These are phyloP conservation scores for Sebastes jordani DNA, from an alignment of 2,797 vertebrate species.

Conservation along the genomic window DNA sequence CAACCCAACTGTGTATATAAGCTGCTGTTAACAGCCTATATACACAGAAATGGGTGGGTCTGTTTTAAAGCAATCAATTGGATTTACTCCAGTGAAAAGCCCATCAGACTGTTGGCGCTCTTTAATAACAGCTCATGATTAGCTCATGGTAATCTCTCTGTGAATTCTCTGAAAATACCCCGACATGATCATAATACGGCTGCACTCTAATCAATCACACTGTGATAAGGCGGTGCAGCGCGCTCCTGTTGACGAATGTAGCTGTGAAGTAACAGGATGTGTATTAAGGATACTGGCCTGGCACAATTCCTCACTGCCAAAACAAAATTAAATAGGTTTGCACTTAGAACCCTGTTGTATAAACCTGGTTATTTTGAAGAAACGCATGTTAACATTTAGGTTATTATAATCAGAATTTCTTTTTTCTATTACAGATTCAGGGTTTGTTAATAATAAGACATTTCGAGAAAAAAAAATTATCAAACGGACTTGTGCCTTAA, in stretches of 20 bases:
- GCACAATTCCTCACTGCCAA: neutral
- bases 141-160: conserved; percentile 31
- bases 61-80: conserved; percentile 45
- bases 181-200: neutral
- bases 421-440: neutral
- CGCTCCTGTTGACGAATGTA: conserved; percentile 10
- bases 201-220: neutral
- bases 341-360: neutral
- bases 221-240: neutral
- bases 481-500: neutral
- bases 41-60: conserved; percentile 71
- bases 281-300: conserved; percentile 65
- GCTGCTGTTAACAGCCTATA: conserved; percentile 30
- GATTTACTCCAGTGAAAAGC: conserved; percentile 25
- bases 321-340: neutral
- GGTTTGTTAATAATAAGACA: neutral
- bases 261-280: conserved; percentile 74
- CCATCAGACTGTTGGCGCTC: neutral
- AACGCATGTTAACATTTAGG: neutral
- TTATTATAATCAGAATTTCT: neutral
- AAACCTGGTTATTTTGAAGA: neutral
- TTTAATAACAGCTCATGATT: conserved; percentile 41
- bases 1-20: conserved; percentile 45
- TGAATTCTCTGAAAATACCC: neutral
- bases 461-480: neutral